Evolutionary conservation across 1,140 invertebrate genomes (phyloP), one percentile per base, ranked within the genome.

Genomic region (Achatina immaculata): DNA sequence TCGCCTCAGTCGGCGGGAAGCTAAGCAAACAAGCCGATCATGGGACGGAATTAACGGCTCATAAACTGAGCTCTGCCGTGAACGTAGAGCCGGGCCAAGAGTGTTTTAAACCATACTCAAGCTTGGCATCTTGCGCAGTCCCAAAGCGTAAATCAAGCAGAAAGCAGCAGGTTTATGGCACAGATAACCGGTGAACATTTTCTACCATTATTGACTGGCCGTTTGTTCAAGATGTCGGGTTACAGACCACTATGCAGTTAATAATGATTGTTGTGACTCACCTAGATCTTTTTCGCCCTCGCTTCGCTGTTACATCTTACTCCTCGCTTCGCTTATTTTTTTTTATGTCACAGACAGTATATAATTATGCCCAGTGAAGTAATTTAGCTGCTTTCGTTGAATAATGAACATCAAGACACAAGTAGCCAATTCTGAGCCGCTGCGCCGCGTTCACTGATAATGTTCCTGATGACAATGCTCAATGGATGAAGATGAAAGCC

Each of bases 21-120:
- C 40, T 73, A 48, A 73, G 43, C 71, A 73, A 73, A 73, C 71
- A 73, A 40, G 4, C 71, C 21, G 40, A 40, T n/a, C 68, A 38
- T 69, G 68, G 40, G 68, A 21, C 68, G 31, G 68, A 69, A 69
- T 69, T 69, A 69, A 69, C 68, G 38, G 21, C 68, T 42, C 42
- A 69, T 43, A 69, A 69, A 42, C 24, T 69, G n/a, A 62, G 28
- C 58, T 62, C 16, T 6, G 58, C 4, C 58, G 58, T 31, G 1
- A 28, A 4, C 58, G 58, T 11, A 62, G 58, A 31, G 31, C 28
- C 31, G 28, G 58, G 28, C n/a, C 28, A 34, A 19, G 28, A 62
- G 58, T 62, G 58, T 62, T 62, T n/a, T 62, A 62, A 62, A 28
- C 58, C 1, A n/a, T 62, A 31, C n/a, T 62, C 28, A 4, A 62